phyloP scores from a whole-genome alignment of 2,888 invertebrate species.

The Apantesis nais region DNA sequence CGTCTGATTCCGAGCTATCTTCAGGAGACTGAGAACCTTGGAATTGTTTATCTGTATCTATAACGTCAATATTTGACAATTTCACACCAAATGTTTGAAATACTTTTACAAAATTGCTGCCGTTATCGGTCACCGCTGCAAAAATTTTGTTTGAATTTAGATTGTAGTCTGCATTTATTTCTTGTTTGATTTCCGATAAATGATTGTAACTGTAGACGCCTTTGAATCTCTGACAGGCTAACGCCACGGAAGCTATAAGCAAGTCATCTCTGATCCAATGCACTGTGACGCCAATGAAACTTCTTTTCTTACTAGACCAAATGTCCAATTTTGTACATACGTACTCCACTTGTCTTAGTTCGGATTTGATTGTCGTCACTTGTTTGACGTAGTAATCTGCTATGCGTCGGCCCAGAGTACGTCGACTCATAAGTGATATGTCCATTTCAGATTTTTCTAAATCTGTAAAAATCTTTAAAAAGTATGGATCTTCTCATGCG shows the following conservation, averaged over 20 bases:
- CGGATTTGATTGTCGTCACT: slow-evolving; percentile 17
- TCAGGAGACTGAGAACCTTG: too few species aligned
- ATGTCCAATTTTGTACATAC: slow-evolving; percentile 27
- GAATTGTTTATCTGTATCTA: too few species aligned
- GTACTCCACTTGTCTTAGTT: slow-evolving; percentile 22
- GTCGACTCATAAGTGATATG: slow-evolving; percentile 20
- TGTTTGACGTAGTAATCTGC: slow-evolving; percentile 18
- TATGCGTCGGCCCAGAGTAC: slow-evolving; percentile 13
- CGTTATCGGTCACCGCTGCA: not conserved
- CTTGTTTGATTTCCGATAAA: slow-evolving; percentile 21
- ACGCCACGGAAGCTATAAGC: slow-evolving; percentile 21
- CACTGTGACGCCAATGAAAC: slow-evolving; percentile 31
- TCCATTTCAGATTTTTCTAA: slow-evolving; percentile 15
- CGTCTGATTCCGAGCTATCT: not conserved
- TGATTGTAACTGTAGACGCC: slow-evolving; percentile 27
- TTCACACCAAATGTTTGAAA: not conserved
- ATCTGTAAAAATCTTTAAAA: slow-evolving; percentile 18
- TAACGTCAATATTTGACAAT: too few species aligned
- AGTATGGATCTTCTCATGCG: slow-evolving; percentile 22
- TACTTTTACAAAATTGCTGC: slow-evolving; percentile 31
- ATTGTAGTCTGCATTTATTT: slow-evolving; percentile 14
- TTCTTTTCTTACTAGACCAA: slow-evolving; percentile 24
- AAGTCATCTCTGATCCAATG: slow-evolving; percentile 28
- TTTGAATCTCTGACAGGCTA: slow-evolving; percentile 31
- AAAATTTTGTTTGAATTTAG: not conserved